Evolutionary conservation across 2,888 invertebrate genomes (phyloP).

Genomic region (Biston stratarius): DNA sequence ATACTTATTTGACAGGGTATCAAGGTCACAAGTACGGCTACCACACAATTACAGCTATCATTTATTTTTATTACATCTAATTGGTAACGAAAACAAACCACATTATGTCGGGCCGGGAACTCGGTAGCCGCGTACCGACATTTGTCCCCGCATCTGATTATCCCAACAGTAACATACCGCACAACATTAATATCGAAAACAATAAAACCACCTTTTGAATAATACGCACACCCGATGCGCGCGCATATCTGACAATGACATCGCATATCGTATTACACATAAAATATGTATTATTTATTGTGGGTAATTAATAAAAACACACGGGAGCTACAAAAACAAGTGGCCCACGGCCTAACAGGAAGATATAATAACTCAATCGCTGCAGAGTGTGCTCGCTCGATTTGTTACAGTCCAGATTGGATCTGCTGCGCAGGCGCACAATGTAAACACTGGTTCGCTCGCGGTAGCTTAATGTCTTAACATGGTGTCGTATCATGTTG

Average conservation of each 20-base stretch:
- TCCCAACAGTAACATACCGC: conserved; percentile 48
- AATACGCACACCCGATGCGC: conserved; percentile 71
- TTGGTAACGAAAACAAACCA: conserved; percentile 46
- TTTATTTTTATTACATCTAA: conserved; percentile 5
- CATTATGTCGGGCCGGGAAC: conserved; percentile 56
- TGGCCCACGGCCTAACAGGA: conserved; percentile 77
- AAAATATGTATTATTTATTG: conserved; percentile 86
- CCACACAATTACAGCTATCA: neutral
- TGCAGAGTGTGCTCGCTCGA: conserved; percentile 73
- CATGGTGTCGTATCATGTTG: conserved; percentile 65
- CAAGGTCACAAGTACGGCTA: neutral
- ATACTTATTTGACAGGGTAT: too few relatives aligned
- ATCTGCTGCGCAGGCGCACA: conserved; percentile 71
- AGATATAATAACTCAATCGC: conserved; percentile 87
- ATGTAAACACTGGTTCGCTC: conserved; percentile 63
- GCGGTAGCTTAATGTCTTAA: conserved; percentile 80
- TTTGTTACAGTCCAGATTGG: conserved; percentile 84
- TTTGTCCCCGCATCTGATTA: conserved; percentile 57
- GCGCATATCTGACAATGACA: conserved; percentile 72
- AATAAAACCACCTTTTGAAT: conserved; percentile 80
- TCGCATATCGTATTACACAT: conserved; percentile 84
- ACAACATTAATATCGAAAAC: conserved; percentile 73
- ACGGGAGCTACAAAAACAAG: conserved; percentile 84
- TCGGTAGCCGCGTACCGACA: conserved; percentile 57
- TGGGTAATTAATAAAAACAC: conserved; percentile 85